Conservation (phyloP, 2,113 vertebrate genomes). For the Paedocypris sp. region DNA sequence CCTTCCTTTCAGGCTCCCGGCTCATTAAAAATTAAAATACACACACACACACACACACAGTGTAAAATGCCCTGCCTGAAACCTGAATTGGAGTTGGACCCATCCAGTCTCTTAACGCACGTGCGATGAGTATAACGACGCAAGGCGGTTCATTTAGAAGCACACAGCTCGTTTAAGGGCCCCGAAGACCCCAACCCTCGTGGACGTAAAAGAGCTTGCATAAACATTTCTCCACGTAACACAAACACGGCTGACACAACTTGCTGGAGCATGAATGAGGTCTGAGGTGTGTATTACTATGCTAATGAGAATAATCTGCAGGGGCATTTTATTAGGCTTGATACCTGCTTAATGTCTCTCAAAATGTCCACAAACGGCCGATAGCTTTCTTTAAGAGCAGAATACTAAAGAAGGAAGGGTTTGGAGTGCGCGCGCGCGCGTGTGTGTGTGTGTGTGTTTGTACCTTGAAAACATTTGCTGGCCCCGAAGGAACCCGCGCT, state of each 20-base stretch:
- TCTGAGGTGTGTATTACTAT: conserved; percentile 39
- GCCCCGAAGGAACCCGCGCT: no score
- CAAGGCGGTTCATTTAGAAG: conserved; percentile 37
- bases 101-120: conserved; percentile 30
- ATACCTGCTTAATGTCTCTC: conserved; percentile 37
- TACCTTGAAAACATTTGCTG: no score
- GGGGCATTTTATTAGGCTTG: conserved; percentile 31
- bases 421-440: no score
- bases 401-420: conserved; percentile 23
- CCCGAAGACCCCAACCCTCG: not conserved
- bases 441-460: no score
- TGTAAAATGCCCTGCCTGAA: conserved; percentile 30
- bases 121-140: conserved; percentile 3
- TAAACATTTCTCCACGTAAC: conserved; percentile 33
- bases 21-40: conserved; percentile 51
- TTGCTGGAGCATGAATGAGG: conserved; percentile 20
- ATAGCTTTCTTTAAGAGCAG: conserved; percentile 21
- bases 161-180: conserved; percentile 28
- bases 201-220: conserved; percentile 25
- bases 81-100: conserved; percentile 35
- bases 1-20: conserved; percentile 29
- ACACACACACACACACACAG: conserved; percentile 23
- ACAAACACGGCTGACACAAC: conserved; percentile 18
- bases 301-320: conserved; percentile 26
- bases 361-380: conserved; percentile 24